Evolutionary conservation across 2,888 invertebrate genomes (phyloP).

Genomic region (Standfussiana lucernea): DNA sequence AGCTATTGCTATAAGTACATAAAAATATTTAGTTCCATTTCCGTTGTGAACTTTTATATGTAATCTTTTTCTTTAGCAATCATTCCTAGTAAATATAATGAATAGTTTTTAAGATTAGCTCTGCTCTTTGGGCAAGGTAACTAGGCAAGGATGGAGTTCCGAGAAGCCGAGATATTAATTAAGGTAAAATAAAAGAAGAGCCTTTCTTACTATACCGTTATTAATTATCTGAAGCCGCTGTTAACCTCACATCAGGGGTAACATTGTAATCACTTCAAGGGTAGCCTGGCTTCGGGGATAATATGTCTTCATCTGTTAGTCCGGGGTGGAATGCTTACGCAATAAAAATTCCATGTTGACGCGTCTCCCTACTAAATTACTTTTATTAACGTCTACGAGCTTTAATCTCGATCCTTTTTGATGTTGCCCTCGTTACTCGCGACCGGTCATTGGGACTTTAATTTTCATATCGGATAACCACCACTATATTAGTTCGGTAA

Average conservation of each 20-base stretch:
- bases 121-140: not conserved
- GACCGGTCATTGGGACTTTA: conserved; percentile 38
- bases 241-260: conserved; percentile 58
- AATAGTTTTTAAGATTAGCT: not conserved
- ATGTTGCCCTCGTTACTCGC: conserved; percentile 56
- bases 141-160: conserved; percentile 21
- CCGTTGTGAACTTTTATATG: not conserved
- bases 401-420: conserved; percentile 73
- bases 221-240: conserved; percentile 55
- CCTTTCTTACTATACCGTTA: conserved; percentile 35
- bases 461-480: conserved; percentile 43
- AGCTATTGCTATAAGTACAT: not conserved
- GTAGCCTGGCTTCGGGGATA: conserved; percentile 62
- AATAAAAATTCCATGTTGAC: conserved; percentile 81
- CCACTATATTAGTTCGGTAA: conserved; percentile 11
- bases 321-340: conserved; percentile 71
- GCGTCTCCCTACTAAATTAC: conserved; percentile 77
- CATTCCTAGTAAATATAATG: not conserved
- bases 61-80: not conserved
- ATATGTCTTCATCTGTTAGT: conserved; percentile 80
- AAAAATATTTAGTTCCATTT: not conserved
- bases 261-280: conserved; percentile 59
- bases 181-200: conserved; percentile 45
- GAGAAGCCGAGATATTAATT: conserved; percentile 46
- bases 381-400: conserved; percentile 76